Conservation (phyloP, 2,888 invertebrate genomes). For the Gymnosoma rotundatum region DNA sequence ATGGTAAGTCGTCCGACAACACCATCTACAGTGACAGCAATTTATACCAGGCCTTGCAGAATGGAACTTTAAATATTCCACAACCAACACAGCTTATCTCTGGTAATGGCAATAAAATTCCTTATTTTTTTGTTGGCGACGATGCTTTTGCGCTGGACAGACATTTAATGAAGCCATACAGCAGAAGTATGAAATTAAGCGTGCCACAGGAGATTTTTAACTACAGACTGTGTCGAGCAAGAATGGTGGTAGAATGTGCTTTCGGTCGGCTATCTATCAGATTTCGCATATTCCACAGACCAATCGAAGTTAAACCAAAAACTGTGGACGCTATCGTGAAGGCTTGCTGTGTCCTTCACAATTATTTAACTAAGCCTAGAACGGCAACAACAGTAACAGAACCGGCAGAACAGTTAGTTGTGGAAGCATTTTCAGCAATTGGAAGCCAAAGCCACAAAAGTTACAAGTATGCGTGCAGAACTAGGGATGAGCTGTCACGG, state of each 20-base stretch:
- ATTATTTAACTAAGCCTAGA: conserved; percentile 24
- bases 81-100: neutral
- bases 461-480: conserved; percentile 1
- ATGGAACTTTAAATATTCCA: conserved; percentile 32
- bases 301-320: neutral
- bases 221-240: no score
- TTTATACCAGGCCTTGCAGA: neutral
- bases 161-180: no score
- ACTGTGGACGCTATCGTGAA: conserved; percentile 16
- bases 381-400: conserved; percentile 11
- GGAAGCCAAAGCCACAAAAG: conserved; percentile 19
- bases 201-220: no score
- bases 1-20: conserved; percentile 23
- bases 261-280: no score
- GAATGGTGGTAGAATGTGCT: no score
- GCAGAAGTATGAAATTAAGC: no score
- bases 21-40: conserved; percentile 14
- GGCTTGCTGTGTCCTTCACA: neutral
- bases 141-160: conserved; percentile 9
- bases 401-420: neutral
- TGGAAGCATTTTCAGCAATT: conserved; percentile 37
- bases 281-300: no score
- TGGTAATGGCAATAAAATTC: no score
- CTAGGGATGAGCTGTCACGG: conserved; percentile 1
- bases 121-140: conserved; percentile 15